These are phyloP conservation scores for Phoebastria nigripes DNA, from an alignment of 2,797 vertebrate species.

Conservation along the genomic window DNA sequence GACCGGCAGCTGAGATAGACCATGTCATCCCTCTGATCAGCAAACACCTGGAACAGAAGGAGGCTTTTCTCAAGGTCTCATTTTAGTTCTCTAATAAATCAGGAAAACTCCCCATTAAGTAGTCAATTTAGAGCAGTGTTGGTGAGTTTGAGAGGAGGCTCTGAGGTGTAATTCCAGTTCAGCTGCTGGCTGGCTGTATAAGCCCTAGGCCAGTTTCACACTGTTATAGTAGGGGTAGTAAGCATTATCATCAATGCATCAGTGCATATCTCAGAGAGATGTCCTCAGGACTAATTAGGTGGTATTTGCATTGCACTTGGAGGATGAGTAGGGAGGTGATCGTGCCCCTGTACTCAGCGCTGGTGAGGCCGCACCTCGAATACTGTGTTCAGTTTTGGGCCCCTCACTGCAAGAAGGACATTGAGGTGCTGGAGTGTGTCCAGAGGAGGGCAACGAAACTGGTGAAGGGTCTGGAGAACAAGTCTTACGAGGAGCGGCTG, in stretches of 20 bases:
- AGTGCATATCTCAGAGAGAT: neutral
- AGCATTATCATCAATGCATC: neutral
- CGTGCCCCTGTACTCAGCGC: too few relatives aligned
- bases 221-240: neutral
- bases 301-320: neutral
- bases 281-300: neutral
- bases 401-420: too few relatives aligned
- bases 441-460: too few relatives aligned
- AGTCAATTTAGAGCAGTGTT: neutral
- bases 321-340: neutral
- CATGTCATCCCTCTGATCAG: constrained; percentile 95
- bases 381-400: too few relatives aligned
- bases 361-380: too few relatives aligned
- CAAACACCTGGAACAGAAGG: constrained; percentile 98
- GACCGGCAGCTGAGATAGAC: constrained; percentile 84
- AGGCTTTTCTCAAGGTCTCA: constrained; percentile 95
- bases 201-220: neutral
- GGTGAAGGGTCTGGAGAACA: too few relatives aligned
- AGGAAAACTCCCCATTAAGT: neutral
- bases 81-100: neutral
- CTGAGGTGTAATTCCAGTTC: neutral
- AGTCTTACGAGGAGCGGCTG: too few relatives aligned
- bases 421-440: too few relatives aligned
- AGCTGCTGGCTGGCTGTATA: neutral
- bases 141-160: neutral